A percentile compares a stretch with the other conserved stretches of the same genome.
Conservation (phyloP, 2,888 invertebrate genomes). For the Melipona beecheii region DNA sequence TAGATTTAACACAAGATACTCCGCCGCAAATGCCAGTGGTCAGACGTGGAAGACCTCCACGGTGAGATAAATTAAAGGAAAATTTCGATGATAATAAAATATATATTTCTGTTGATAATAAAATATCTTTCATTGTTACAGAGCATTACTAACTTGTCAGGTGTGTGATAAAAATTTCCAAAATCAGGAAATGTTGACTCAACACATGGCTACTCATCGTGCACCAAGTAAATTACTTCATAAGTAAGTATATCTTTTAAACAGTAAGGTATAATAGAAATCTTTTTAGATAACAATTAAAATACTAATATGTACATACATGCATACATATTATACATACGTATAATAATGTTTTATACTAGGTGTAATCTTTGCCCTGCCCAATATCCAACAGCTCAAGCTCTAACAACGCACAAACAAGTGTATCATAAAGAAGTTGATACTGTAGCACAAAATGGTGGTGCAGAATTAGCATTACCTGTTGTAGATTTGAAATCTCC, state of each 20-base stretch:
- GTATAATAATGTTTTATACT: slow-evolving; percentile 37
- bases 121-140: slow-evolving; percentile 50
- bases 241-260: slow-evolving; percentile 75
- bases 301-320: background rate
- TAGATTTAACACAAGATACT: slow-evolving; percentile 83
- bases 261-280: background rate
- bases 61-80: slow-evolving; percentile 66
- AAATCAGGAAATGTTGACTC: slow-evolving; percentile 84
- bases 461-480: slow-evolving; percentile 89
- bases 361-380: slow-evolving; percentile 90
- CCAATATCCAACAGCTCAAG: slow-evolving; percentile 88
- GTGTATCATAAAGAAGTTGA: slow-evolving; percentile 86
- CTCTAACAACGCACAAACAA: slow-evolving; percentile 87
- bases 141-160: slow-evolving; percentile 80
- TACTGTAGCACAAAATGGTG: slow-evolving; percentile 77
- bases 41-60: slow-evolving; percentile 81
- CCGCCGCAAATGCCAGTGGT: slow-evolving; percentile 82
- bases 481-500: slow-evolving; percentile 90
- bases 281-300: background rate
- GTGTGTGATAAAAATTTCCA: slow-evolving; percentile 85
- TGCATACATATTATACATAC: background rate
- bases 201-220: slow-evolving; percentile 84
- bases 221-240: slow-evolving; percentile 84
- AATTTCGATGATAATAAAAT: background rate
- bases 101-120: background rate